Evolutionary conservation across 2,888 invertebrate species (phyloP).

Genomic region (Andrena praecox): DNA sequence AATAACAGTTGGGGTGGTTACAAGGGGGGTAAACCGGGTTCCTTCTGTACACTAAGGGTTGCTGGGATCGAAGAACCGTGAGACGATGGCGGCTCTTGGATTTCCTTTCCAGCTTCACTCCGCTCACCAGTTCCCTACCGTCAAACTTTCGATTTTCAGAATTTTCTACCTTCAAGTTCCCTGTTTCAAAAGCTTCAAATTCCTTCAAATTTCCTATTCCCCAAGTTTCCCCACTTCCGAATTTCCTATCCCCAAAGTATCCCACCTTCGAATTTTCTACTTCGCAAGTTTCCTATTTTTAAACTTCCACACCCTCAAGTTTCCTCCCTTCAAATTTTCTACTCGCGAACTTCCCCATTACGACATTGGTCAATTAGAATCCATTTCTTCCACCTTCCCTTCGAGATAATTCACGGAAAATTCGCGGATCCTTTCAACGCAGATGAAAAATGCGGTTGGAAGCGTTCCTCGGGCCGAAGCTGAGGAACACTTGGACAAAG

Average conservation of each 20-base stretch:
- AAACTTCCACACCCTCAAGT: neutral
- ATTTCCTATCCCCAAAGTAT: neutral
- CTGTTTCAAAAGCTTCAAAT: neutral
- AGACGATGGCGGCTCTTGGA: neutral
- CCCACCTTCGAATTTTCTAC: neutral
- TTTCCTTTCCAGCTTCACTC: neutral
- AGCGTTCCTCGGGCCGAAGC: neutral
- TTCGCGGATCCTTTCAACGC: neutral
- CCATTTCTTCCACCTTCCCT: too few relatives aligned
- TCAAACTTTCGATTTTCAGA: neutral
- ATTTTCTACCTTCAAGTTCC: neutral
- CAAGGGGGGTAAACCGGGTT: slow-evolving; percentile 2
- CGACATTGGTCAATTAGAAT: too few relatives aligned
- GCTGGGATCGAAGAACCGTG: neutral
- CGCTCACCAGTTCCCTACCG: too few relatives aligned
- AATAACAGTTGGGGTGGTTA: slow-evolving; percentile 10
- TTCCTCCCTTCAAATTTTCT: neutral
- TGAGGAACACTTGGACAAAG: neutral
- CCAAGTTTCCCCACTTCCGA: neutral
- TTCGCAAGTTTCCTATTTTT: too few relatives aligned
- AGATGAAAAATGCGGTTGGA: neutral
- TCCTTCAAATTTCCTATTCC: neutral
- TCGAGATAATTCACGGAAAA: too few relatives aligned
- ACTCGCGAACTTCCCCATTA: neutral
- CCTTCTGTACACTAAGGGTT: neutral